phyloP scores from a whole-genome alignment of 1,140 invertebrate species.

The Atta cephalotes region DNA sequence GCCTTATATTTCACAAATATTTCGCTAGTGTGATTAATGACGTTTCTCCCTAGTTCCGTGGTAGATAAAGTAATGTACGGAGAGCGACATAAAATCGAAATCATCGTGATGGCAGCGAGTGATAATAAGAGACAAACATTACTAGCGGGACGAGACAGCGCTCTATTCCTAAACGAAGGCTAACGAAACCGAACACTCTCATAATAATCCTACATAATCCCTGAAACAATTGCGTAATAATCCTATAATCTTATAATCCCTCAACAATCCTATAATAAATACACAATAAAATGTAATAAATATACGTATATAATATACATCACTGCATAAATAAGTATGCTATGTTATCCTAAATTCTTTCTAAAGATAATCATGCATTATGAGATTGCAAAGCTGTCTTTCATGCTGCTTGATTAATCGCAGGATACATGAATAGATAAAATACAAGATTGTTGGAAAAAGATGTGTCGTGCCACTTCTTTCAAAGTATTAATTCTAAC shows the following conservation, averaged over 20 bases:
- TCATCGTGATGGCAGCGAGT: constrained; percentile 37
- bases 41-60: constrained; percentile 67
- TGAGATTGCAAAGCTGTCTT: not conserved
- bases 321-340: not conserved
- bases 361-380: not conserved
- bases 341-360: not conserved
- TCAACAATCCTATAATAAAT: constrained; percentile 3
- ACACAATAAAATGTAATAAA: constrained; percentile 2
- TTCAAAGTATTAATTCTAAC: not conserved
- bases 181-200: constrained; percentile 8
- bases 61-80: constrained; percentile 32
- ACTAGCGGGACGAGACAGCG: not conserved
- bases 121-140: constrained; percentile 18
- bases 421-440: not conserved
- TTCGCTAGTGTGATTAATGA: constrained; percentile 82
- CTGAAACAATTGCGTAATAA: constrained; percentile 16
- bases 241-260: constrained; percentile 10
- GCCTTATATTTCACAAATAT: constrained; percentile 78
- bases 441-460: not conserved
- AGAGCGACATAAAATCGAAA: constrained; percentile 68
- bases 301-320: not conserved
- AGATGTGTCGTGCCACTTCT: not conserved
- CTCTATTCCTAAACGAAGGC: not conserved
- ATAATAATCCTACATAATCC: constrained; percentile 20
- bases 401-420: not conserved